These are phyloP conservation scores for Euthynnus affinis DNA, from an alignment of 2,797 vertebrate genomes.

Conservation along the genomic window DNA sequence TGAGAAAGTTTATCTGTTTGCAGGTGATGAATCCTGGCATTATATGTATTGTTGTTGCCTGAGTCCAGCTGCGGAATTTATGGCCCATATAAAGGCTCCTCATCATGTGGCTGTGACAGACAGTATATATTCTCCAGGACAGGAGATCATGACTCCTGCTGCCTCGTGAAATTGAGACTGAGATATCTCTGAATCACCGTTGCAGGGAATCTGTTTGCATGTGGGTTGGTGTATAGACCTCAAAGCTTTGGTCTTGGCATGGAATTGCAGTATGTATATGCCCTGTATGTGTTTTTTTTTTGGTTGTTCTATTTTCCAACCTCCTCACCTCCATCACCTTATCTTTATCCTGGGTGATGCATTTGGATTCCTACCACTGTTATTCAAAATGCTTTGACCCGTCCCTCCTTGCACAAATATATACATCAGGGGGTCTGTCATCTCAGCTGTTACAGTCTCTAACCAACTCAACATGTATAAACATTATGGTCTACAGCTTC, in stretches of 20 bases:
- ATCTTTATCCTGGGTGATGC: conserved; percentile 27
- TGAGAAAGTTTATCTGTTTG: conserved; percentile 70
- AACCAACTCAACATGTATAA: conserved; percentile 41
- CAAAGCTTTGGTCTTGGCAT: conserved; percentile 39
- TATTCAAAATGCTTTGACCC: conserved; percentile 26
- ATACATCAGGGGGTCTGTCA: conserved; percentile 24
- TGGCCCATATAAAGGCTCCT: conserved; percentile 76
- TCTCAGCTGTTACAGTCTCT: conserved; percentile 34
- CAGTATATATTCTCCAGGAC: conserved; percentile 74
- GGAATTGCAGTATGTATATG: conserved; percentile 21
- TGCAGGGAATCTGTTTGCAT: conserved; percentile 45
- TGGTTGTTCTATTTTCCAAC: conserved; percentile 29
- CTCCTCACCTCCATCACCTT: conserved; percentile 17
- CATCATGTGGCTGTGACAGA: conserved; percentile 77
- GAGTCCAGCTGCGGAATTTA: conserved; percentile 73
- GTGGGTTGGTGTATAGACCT: conserved; percentile 46
- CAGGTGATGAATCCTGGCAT: conserved; percentile 70
- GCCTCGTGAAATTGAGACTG: conserved; percentile 62
- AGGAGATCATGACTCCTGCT: conserved; percentile 77
- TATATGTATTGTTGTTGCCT: conserved; percentile 74
- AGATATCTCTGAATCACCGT: conserved; percentile 66
- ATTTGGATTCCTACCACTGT: conserved; percentile 34
- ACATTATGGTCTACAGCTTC: conserved; percentile 40
- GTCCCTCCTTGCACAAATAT: conserved; percentile 21
- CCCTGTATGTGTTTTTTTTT: conserved; percentile 44